Conservation (phyloP, 2,888 invertebrate genomes). For the Byasa hedistus region DNA sequence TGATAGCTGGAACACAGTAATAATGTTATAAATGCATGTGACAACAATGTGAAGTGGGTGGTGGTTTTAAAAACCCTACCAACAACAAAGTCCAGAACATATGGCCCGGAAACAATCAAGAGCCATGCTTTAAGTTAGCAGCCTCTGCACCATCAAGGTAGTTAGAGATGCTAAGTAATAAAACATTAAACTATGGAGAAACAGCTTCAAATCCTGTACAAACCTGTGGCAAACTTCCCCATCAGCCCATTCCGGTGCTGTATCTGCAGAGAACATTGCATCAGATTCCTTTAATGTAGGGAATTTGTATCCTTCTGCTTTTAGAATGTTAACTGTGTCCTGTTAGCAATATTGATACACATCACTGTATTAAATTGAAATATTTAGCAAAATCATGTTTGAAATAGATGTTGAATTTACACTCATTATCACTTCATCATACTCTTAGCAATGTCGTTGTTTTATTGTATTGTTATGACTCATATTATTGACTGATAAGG, state of each 20-base stretch:
- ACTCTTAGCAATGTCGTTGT: neutral
- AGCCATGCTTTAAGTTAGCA: too few species aligned
- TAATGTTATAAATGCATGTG: too few species aligned
- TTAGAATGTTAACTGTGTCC: constrained; percentile 96
- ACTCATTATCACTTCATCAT: neutral
- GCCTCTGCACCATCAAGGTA: too few species aligned
- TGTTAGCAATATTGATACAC: constrained; percentile 56
- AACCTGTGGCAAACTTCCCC: constrained; percentile 93
- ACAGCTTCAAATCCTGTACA: constrained; percentile 27
- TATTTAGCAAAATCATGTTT: neutral
- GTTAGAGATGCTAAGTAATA: too few species aligned
- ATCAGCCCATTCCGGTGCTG: constrained; percentile 98
- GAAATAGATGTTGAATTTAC: neutral
- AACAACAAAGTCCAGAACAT: too few species aligned
- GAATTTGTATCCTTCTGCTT: constrained; percentile 95
- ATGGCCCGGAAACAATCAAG: too few species aligned
- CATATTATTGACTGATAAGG: constrained; percentile 32
- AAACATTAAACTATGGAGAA: neutral
- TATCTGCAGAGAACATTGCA: constrained; percentile 98
- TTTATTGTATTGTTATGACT: constrained; percentile 25
- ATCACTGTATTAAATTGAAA: neutral
- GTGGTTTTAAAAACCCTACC: too few species aligned
- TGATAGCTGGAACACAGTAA: too few species aligned
- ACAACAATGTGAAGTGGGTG: too few species aligned
- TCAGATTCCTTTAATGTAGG: constrained; percentile 96